Conservation (phyloP, 2,888 invertebrate genomes). For the Harpalus rubripes region DNA sequence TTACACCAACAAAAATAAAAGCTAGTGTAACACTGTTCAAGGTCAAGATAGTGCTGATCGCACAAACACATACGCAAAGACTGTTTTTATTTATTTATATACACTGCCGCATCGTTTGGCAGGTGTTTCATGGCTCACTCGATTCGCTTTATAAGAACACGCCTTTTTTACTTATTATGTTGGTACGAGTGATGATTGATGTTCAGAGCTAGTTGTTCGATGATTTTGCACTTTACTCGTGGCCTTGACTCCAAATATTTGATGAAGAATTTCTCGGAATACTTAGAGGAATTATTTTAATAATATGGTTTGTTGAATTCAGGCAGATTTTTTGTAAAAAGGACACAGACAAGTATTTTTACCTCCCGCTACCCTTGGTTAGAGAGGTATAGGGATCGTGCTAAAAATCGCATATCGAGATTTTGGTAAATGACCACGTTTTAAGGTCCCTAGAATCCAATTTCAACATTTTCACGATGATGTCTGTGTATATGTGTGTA, state of each 20-base stretch:
- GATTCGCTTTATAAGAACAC: neutral
- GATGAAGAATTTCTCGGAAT: slow-evolving; percentile 21
- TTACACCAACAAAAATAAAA: slow-evolving; percentile 47
- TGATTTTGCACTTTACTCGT: slow-evolving; percentile 3
- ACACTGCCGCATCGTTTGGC: slow-evolving; percentile 16
- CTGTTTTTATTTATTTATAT: slow-evolving; percentile 36
- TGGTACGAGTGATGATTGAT: slow-evolving; percentile 37
- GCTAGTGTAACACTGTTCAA: slow-evolving; percentile 36
- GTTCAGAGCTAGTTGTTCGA: neutral
- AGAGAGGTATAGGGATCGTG: too few species aligned
- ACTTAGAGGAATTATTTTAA: slow-evolving; percentile 4
- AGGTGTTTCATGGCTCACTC: neutral
- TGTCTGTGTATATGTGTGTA: too few species aligned
- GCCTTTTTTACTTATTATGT: slow-evolving; percentile 24
- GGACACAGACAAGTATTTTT: neutral
- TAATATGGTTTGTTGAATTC: slow-evolving; percentile 1
- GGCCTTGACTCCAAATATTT: slow-evolving; percentile 39
- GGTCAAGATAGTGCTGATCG: slow-evolving; percentile 20
- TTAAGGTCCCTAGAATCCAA: too few species aligned
- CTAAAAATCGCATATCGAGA: too few species aligned
- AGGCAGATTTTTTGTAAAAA: neutral
- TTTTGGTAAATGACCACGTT: too few species aligned
- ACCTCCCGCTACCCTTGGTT: too few species aligned
- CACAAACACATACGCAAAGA: slow-evolving; percentile 4
- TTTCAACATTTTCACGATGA: too few species aligned